Base-by-base conservation (phyloP, 2,888 invertebrate species). In the Colostygia pectinataria region DNA sequence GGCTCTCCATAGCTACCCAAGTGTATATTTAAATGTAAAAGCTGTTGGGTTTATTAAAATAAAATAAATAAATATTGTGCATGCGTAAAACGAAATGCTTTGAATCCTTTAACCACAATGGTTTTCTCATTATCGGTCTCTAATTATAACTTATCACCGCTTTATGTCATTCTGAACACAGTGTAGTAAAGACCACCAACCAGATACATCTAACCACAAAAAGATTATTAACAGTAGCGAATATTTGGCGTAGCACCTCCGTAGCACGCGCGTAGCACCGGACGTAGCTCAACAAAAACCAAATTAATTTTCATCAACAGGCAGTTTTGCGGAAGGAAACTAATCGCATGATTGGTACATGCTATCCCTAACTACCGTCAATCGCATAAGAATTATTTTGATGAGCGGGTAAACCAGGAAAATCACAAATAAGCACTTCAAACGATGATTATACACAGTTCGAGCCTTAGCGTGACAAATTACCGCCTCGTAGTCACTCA, bases 381-480 rank as follows among this genome's bases (percentile, higher is more conserved):
- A 34, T 46, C 23, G 28, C 8, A 27, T 14, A 34, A 31, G 10
- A n/a, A 28, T 33, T 46, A 34, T 36, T 36, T 37, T 41, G 18
- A 41, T 37, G 32, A 37, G 37, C 32, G 37, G 32, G 34, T 44
- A 14, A 44, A 40, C 31, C 34, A 36, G 40, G 20, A 37, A 45
- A 51, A 36, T 36, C 34, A 44, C 34, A 50, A 41, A 45, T 37
- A 27, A 36, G 32, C 41, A 28, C 37, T 32, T 34, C 12, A 9
- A 48, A 36, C 13, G 20, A 37, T 45, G 32, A 51, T 51, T 37
- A 14, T 40, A 50, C 20, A 44, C 20, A 50, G 44, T 33, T 28
- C 14, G 32, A 18, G 32, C 14, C 36, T 45, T 41, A 33, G 46
- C 52, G 41, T 52, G 42, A 46, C 46, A 46, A 52, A 52, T 52